Conservation (phyloP, 2,113 vertebrate genomes). For the Corythaixoides concolor region DNA sequence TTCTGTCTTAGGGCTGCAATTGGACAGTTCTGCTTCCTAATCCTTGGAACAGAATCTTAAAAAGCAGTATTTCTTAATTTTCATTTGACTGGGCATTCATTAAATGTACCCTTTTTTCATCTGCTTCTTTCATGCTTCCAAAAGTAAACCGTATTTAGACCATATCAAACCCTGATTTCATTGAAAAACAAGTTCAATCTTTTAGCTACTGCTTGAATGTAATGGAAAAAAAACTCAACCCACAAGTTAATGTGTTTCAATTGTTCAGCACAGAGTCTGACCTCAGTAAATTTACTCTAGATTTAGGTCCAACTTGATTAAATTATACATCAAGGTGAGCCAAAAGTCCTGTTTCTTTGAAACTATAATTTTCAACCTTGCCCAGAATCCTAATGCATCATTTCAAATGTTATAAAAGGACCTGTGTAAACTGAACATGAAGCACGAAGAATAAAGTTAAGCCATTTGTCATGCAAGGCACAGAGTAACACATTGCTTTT, state of each 20-base stretch:
- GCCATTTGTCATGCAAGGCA: neutral
- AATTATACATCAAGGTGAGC: neutral
- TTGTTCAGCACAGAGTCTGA: neutral
- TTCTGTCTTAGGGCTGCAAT: neutral
- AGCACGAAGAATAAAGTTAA: neutral
- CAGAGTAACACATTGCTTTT: neutral
- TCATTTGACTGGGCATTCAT: neutral
- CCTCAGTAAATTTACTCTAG: neutral
- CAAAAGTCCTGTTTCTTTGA: neutral
- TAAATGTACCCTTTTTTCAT: neutral
- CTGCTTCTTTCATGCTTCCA: neutral
- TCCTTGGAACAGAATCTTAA: neutral
- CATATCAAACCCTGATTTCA: neutral
- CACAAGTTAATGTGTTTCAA: neutral
- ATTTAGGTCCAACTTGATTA: neutral
- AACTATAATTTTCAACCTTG: neutral
- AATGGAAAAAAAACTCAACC: neutral
- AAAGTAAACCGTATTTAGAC: neutral
- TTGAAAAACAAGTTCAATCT: neutral
- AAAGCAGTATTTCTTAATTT: neutral
- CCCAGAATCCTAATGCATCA: neutral
- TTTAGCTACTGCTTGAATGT: neutral
- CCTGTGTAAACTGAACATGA: neutral
- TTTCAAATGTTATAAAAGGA: neutral
- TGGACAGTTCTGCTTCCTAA: neutral